Evolutionary conservation across 2,888 invertebrate genomes (phyloP).

Genomic region (Pammene fasciana): DNA sequence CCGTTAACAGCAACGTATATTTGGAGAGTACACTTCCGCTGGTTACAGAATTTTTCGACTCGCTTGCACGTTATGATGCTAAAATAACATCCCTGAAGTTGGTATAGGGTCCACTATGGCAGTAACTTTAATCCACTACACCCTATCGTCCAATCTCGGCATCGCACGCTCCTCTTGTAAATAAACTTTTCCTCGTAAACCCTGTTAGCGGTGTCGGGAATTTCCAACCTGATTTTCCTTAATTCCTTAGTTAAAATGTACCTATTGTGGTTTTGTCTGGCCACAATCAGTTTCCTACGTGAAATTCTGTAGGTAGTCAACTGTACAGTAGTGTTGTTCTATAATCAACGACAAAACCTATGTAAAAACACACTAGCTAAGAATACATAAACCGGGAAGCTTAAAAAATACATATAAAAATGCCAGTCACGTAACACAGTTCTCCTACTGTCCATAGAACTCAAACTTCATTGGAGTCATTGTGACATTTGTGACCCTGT

Average conservation of each 20-base stretch:
- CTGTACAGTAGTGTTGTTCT: not conserved
- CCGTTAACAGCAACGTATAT: not conserved
- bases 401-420: no score
- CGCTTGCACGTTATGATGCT: not conserved
- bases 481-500: no score
- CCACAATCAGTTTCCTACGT: not conserved
- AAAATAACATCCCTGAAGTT: not conserved
- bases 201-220: constrained; percentile 4
- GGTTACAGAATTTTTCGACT: not conserved
- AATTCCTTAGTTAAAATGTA: not conserved
- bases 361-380: no score
- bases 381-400: no score
- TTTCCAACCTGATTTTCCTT: not conserved
- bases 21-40: not conserved
- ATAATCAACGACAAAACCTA: not conserved
- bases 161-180: constrained; percentile 13
- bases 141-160: constrained; percentile 23
- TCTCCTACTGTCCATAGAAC: no score
- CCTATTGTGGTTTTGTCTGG: not conserved
- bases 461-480: no score
- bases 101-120: not conserved
- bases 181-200: constrained; percentile 22
- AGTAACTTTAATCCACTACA: constrained; percentile 21
- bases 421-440: no score
- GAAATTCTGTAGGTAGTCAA: not conserved